Base-by-base conservation (phyloP, 2,113 vertebrate species). In the Labeo catla region DNA sequence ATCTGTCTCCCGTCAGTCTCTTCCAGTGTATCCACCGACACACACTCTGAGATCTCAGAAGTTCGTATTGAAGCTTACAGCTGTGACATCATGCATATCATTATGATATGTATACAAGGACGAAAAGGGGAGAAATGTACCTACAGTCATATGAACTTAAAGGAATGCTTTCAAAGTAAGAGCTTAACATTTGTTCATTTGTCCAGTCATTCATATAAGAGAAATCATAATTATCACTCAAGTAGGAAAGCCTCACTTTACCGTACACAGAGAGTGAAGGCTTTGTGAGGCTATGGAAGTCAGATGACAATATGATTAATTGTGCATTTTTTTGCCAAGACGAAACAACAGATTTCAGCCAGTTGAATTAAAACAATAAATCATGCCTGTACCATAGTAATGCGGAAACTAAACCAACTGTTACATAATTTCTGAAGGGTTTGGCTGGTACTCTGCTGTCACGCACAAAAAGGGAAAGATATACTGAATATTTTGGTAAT, bases 121-220 rank as follows among this genome's bases (percentile, higher is more conserved):
- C 21, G 47, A 81, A 57, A 78, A 13, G 39, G 63, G 54, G 52
- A 49, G 59, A 70, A 13, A 28, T 47, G 65, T 80, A 61, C 36
- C 16, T 28, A 74, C 79, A n/a, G 72, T 70, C 39, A n/a, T 8
- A 8, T 49, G 49, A 16, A 52, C 68, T 63, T 77, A 23, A 65
- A 86, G 52, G 36, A 86, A 76, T 81, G 68, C 39, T 72, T 76
- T 57, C 0, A 59, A 82, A 49, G 72, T 23, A 81, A 72, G 77
- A 77, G 84, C 65, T 19, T 79, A 28, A 49, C 11, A 47, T 59
- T 77, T 77, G 86, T 76, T 87, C 76, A 54, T 57, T 21, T 61
- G 3, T 81, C 13, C 8, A 12, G 15, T 77, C 66, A 50, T 86
- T 83, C 59, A 76, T 47, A 57, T 5, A 85, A 36, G 15, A 52